Percentiles rank a stretch among this genome's conserved stretches.
These are phyloP conservation scores for Hydractinia symbiolongicarpus DNA, from an alignment of 30 jellyfish, hydroid and myxozoan genomes.

Conservation along the genomic window DNA sequence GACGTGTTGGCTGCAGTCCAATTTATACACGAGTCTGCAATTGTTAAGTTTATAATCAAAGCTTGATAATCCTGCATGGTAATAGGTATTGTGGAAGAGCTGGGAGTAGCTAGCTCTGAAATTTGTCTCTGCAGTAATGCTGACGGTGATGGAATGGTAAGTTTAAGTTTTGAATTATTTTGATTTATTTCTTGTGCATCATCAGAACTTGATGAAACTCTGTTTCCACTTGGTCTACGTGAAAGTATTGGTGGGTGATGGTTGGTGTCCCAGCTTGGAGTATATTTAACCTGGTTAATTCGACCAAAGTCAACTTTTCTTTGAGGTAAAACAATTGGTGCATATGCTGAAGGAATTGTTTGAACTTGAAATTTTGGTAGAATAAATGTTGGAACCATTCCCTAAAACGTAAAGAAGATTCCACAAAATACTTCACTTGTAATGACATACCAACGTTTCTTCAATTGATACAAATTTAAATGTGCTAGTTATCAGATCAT, in stretches of 20 bases:
- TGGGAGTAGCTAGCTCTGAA: not conserved
- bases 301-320: not conserved
- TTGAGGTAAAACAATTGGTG: slow-evolving; percentile 20
- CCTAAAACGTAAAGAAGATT: too few species aligned
- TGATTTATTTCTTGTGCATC: not conserved
- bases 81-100: not conserved
- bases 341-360: slow-evolving; percentile 12
- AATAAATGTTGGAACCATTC: slow-evolving; percentile 7
- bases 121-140: not conserved
- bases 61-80: slow-evolving; percentile 11
- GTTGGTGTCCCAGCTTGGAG: slow-evolving; percentile 27
- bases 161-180: not conserved
- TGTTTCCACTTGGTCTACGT: slow-evolving; percentile 22
- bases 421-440: too few species aligned
- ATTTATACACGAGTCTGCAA: slow-evolving; percentile 22
- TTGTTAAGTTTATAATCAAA: slow-evolving; percentile 2
- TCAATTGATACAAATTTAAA: too few species aligned
- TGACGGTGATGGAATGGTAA: not conserved
- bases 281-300: slow-evolving; percentile 1
- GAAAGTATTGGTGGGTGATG: slow-evolving; percentile 26
- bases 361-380: slow-evolving; percentile 15
- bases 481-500: too few species aligned
- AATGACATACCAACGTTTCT: too few species aligned
- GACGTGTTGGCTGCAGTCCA: slow-evolving; percentile 4
- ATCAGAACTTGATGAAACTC: not conserved